Evolutionary conservation across 2,797 vertebrate genomes (phyloP).

Genomic region (Pseudomugil gertrudae): DNA sequence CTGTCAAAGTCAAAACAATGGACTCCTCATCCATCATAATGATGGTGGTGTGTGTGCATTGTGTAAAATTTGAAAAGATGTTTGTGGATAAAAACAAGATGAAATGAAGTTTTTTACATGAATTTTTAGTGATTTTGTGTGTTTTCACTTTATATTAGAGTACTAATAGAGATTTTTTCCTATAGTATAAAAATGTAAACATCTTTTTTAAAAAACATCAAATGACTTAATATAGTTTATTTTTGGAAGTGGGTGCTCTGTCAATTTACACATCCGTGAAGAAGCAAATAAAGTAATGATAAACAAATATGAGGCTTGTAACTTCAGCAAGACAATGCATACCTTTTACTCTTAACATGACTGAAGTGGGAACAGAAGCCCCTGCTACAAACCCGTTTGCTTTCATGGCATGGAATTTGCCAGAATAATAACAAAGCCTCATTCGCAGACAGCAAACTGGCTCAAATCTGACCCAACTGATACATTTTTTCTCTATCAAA

Average conservation of each 20-base stretch:
- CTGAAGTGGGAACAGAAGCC: conserved; percentile 14
- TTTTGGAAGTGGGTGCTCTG: not conserved
- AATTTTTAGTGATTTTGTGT: not conserved
- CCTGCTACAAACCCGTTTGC: accelerated
- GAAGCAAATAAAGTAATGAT: no score
- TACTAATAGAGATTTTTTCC: not conserved
- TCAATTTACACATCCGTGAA: not conserved
- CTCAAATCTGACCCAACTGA: no score
- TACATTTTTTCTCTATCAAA: no score
- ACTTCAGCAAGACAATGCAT: not conserved
- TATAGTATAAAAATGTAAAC: not conserved
- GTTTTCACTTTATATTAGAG: not conserved
- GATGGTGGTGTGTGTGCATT: not conserved
- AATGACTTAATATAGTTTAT: no score
- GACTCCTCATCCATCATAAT: not conserved
- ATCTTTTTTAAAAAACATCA: no score
- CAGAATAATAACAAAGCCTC: not conserved
- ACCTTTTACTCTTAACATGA: conserved; percentile 1
- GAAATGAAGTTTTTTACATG: no score
- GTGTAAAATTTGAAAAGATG: not conserved
- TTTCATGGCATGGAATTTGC: accelerated
- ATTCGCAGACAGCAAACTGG: no score
- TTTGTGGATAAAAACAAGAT: no score
- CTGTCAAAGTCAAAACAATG: not conserved
- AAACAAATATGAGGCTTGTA: no score